Base-by-base conservation (phyloP, 2,888 invertebrate species). In the Athetis lepigone region DNA sequence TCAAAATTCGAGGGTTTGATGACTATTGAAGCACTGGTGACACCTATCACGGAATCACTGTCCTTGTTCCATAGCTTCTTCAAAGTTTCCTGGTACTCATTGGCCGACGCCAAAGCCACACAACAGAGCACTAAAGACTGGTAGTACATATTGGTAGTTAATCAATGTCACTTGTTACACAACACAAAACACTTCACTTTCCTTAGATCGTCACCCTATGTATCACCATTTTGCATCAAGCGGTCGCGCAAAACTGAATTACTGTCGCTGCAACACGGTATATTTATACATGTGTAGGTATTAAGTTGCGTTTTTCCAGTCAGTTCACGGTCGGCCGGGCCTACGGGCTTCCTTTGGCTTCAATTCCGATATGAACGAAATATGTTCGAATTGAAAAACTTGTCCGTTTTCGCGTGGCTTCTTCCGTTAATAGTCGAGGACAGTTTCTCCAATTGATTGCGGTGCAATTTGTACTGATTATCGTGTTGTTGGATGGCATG, bases 241-340 rank as follows among this genome's bases (percentile, higher is more conserved):
- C 90, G 92, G 88, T 92, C 92, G 93, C 91, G 93, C 85, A 90
- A 90, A 92, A 95, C 95, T 95, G 95, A 94, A 90, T 92, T 90
- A 89, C 90, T 86, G 80, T 90, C 83, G 90, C 87, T 88, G 85
- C 69, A 69, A 80, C 86, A 81, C 90, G 92, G 88, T 92, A 92
- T 94, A 94, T 95, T 92, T 95, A 94, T 95, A 95, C 93, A 93
- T 89, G 92, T 91, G 92, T 91, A 80, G 29, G 85, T 90, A 83
- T 90, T 88, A 91, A 92, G 82, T 93, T 91, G 91, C 94, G 92
- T 93, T 92, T 93, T 93, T 90, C 93, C 92, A 82, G 92, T 81
- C 82, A 77, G 69, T 90, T 91, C 89, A 92, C 93, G 94, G 89
- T 93, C 86, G 89, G 94, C 50, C 82, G 90, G 81, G 70, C 74